Percentiles rank a stretch among this genome's conserved stretches.
These are phyloP conservation scores for Actinopyga echinites DNA, from an alignment of 53 echinoderm and acorn worm genomes.

Conservation along the genomic window DNA sequence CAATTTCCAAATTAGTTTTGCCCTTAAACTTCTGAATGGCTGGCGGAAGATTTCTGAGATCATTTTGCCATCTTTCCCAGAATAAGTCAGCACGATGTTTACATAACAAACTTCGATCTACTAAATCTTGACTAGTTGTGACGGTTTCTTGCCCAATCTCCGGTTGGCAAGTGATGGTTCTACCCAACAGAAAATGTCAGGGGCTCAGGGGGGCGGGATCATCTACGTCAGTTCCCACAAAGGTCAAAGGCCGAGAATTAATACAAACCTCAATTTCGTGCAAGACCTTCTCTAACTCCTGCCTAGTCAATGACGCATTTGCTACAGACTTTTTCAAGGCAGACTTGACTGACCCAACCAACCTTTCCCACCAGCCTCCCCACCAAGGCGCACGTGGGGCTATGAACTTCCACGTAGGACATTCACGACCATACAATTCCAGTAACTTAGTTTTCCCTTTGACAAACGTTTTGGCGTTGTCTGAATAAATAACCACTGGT, in stretches of 20 bases:
- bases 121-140: neutral
- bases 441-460: conserved; percentile 3
- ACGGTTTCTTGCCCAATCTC: neutral
- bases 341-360: conserved; percentile 29
- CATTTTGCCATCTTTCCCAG: conserved; percentile 10
- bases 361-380: conserved; percentile 17
- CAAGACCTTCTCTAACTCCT: neutral
- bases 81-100: neutral
- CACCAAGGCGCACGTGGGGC: conserved; percentile 30
- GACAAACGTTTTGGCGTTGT: conserved; percentile 39
- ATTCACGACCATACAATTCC: neutral
- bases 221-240: conserved; percentile 16
- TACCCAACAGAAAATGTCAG: neutral
- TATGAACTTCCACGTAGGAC: conserved; percentile 19
- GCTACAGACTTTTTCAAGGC: conserved; percentile 21
- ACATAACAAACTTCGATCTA: neutral
- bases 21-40: neutral
- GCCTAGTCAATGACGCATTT: neutral
- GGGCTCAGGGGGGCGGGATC: neutral
- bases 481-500: conserved; percentile 13
- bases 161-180: neutral
- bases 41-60: conserved; percentile 10
- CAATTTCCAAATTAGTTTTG: neutral
- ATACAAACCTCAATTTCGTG: conserved; percentile 7
- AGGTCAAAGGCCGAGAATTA: conserved; percentile 6